Base-by-base conservation (phyloP, 2,797 vertebrate genomes). In the Myotis vivesi region DNA sequence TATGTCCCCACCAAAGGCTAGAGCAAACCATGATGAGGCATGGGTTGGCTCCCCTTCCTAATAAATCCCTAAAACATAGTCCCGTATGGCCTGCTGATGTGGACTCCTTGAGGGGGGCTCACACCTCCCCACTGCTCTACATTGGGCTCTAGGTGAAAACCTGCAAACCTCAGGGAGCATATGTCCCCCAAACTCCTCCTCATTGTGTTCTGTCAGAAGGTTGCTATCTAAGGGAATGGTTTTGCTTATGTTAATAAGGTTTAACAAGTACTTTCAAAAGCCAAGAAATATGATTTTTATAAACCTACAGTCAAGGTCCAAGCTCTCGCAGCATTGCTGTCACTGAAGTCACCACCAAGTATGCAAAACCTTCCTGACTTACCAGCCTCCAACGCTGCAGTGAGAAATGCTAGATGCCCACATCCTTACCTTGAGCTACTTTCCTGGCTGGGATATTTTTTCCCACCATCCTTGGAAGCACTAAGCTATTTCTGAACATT, bases 401-500 rank as follows among this genome's bases (percentile, higher is more conserved):
- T 22, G 19, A 94, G 92, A 95, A 95, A 89, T 57, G 41, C 66
- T 77, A 91, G 76, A 83, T 0, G 10, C n/a, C 36, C 84, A 87
- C 72, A 91, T 77, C 79, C 82, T 94, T 80, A 91, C 93, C 92
- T 95, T 98, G 97, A 97, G 95, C 84, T 96, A 90, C 94, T 11
- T 90, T 82, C 94, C 95, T 94, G 46, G 69, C 94, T 94, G 17
- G 92, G 93, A 94, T 96, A 87, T 96, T 97, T 98, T 94, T 95
- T 89, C 12, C 51, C 46, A 66, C 79, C 84, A 92, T 97, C 92
- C 89, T 92, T 82, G 89, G 94, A 97, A 96, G 79, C 84, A 64
- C 86, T 90, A 87, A 92, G 84, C 94, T 96, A 97, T 97, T 97
- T 96, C 95, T 97, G 94, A 97, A 90, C 68, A 72, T 88, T 96